A percentile compares a stretch with the other conserved stretches of the same genome.
phyloP scores from a whole-genome alignment of 23 tunicate genomes.

The Halocynthia aurantium region DNA sequence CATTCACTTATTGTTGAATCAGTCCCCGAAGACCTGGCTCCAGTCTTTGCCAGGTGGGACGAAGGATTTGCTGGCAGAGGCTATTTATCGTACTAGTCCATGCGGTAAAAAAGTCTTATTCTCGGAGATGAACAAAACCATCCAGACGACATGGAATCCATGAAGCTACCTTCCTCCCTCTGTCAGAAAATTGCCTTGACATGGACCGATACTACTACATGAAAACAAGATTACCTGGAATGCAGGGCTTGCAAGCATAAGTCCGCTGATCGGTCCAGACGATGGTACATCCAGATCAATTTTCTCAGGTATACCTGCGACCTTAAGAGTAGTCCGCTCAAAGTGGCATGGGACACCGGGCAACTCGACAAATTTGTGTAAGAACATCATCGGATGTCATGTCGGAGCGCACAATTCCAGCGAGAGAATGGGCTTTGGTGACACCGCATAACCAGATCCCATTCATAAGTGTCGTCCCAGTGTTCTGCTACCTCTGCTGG shows the following conservation, averaged over 20 bases:
- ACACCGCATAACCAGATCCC: slow-evolving; percentile 4
- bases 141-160: background rate
- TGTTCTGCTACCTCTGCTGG: too few species aligned
- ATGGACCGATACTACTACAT: background rate
- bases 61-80: too few species aligned
- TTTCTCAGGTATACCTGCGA: background rate
- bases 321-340: slow-evolving; percentile 2
- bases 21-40: too few species aligned
- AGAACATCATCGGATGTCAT: background rate
- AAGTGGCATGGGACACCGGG: slow-evolving; percentile 14
- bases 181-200: background rate
- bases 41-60: too few species aligned
- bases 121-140: too few species aligned
- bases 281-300: background rate
- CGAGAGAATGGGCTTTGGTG: too few species aligned
- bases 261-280: background rate
- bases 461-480: too few species aligned
- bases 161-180: background rate
- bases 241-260: background rate
- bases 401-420: too few species aligned
- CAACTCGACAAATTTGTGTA: slow-evolving; percentile 15
- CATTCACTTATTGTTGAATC: too few species aligned
- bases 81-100: too few species aligned
- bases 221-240: background rate
- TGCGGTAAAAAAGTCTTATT: too few species aligned